Percentiles rank a stretch among this genome's conserved stretches.
These are phyloP conservation scores for Leptopterna dolabrata DNA, from an alignment of 2,888 invertebrate species.

Conservation along the genomic window DNA sequence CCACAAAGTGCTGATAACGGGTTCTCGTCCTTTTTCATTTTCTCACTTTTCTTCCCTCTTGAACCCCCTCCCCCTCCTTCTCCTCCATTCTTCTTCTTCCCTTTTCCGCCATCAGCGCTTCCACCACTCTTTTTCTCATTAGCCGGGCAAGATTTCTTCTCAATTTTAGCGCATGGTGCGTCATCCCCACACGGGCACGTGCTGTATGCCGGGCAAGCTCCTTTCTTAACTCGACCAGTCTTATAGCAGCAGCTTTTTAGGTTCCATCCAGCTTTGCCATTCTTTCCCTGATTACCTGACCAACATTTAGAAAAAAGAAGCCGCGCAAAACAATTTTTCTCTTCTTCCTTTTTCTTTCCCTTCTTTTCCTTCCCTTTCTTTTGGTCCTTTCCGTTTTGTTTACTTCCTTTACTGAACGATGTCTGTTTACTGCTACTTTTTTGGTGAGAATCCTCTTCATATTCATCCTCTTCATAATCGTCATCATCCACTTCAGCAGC, in stretches of 20 bases:
- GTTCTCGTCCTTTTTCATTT: neutral
- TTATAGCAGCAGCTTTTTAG: neutral
- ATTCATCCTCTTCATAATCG: neutral
- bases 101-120: neutral
- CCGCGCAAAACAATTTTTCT: neutral
- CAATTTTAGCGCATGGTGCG: slow-evolving; percentile 1
- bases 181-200: neutral
- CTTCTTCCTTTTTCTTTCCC: neutral
- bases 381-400: neutral
- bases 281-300: neutral
- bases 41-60: neutral
- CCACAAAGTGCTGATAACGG: neutral
- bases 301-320: slow-evolving; percentile 11
- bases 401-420: neutral
- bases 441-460: too few relatives aligned
- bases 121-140: neutral
- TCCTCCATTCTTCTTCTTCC: neutral
- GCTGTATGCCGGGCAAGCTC: slow-evolving; percentile 6
- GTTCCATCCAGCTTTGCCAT: neutral
- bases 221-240: neutral
- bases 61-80: neutral
- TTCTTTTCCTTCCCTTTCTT: neutral
- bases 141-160: neutral
- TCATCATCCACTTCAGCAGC: neutral
- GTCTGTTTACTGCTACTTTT: neutral